Evolutionary conservation across 2,113 vertebrate genomes (phyloP).

Genomic region (Aix galericulata): DNA sequence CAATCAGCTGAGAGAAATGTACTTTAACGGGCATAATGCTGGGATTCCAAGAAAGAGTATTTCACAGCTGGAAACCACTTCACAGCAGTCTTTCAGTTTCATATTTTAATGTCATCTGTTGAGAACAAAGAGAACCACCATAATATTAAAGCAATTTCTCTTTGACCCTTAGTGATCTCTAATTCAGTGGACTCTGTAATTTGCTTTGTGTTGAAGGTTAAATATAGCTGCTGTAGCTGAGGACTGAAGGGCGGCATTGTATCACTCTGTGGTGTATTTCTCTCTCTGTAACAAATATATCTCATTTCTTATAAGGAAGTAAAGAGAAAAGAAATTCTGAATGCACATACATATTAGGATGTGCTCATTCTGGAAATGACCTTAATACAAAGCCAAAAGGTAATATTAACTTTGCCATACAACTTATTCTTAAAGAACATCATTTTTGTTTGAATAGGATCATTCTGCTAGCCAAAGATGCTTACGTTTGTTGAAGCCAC

Average conservation of each 20-base stretch:
- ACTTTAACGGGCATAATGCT: neutral
- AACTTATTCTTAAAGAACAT: neutral
- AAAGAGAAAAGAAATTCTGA: neutral
- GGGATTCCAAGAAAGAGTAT: neutral
- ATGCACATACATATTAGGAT: neutral
- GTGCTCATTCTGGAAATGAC: neutral
- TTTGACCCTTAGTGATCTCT: slow-evolving; percentile 23
- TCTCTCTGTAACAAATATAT: neutral
- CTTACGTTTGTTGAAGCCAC: neutral
- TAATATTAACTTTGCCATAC: neutral
- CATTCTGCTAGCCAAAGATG: neutral
- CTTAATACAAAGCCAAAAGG: neutral
- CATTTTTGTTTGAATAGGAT: neutral
- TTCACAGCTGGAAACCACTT: neutral
- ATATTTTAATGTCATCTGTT: slow-evolving; percentile 9
- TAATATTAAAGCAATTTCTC: slow-evolving; percentile 49
- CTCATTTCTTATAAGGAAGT: neutral
- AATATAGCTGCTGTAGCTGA: neutral
- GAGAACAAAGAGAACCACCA: slow-evolving; percentile 43
- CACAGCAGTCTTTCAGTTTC: slow-evolving; percentile 9
- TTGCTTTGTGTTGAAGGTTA: slow-evolving; percentile 8
- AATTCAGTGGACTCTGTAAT: slow-evolving; percentile 44
- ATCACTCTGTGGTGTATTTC: neutral
- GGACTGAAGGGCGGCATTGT: neutral
- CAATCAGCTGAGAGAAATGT: neutral